These are phyloP conservation scores for Cremastinae sp. DNA, from an alignment of 2,888 invertebrate genomes.

Conservation along the genomic window DNA sequence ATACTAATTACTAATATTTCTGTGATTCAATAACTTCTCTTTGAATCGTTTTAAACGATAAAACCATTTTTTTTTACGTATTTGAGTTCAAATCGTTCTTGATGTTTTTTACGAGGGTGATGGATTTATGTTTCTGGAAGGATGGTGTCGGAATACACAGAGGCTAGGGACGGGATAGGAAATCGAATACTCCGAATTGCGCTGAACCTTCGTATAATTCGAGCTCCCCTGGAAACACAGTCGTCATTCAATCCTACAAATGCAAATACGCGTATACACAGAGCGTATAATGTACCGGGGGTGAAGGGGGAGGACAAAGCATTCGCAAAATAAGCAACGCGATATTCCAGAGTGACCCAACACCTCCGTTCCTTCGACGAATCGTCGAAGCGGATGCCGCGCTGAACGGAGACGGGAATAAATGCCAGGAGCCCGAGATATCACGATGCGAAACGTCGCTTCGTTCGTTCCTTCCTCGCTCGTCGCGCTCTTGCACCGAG, in stretches of 20 bases:
- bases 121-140: no score
- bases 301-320: background rate
- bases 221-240: background rate
- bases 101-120: no score
- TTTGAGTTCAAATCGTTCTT: no score
- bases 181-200: slow-evolving; percentile 19
- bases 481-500: no score
- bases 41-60: no score
- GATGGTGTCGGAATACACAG: background rate
- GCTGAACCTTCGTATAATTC: slow-evolving; percentile 1
- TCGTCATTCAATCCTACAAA: no score
- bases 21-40: no score
- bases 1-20: no score
- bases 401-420: background rate
- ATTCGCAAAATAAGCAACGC: slow-evolving; percentile 36
- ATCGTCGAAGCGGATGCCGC: background rate
- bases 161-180: background rate
- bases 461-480: background rate
- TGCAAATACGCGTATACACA: background rate
- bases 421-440: background rate
- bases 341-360: slow-evolving; percentile 31
- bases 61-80: no score
- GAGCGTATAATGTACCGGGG: background rate
- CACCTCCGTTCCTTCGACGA: slow-evolving; percentile 7
- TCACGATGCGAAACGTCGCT: background rate